Evolutionary conservation across 1,140 invertebrate species (phyloP).

Genomic region (Drosophila nigrodunni): DNA sequence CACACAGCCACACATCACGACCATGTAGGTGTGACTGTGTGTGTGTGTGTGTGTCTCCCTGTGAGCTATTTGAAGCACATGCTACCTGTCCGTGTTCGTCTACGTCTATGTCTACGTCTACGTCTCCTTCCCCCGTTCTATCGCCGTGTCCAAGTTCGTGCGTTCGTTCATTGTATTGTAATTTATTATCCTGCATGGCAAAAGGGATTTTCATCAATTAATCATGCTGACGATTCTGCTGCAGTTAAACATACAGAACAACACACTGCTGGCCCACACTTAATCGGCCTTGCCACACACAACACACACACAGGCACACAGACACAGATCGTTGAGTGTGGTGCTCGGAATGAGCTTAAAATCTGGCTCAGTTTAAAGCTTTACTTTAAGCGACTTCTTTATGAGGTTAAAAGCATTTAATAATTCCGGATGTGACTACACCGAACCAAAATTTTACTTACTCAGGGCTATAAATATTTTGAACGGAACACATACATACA

Average conservation of each 20-base stretch:
- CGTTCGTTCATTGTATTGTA: slow-evolving; percentile 60
- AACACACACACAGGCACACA: slow-evolving; percentile 1
- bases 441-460: too few species aligned
- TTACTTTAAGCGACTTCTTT: slow-evolving; percentile 5
- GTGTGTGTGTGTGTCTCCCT: slow-evolving; percentile 32
- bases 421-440: neutral
- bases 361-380: slow-evolving; percentile 18
- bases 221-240: slow-evolving; percentile 77
- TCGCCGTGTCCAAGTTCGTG: neutral
- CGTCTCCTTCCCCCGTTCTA: too few species aligned
- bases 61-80: slow-evolving; percentile 57
- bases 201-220: slow-evolving; percentile 83
- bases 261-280: slow-evolving; percentile 34
- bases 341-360: slow-evolving; percentile 9
- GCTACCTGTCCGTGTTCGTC: slow-evolving; percentile 25
- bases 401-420: neutral
- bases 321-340: slow-evolving; percentile 2
- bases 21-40: neutral
- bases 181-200: slow-evolving; percentile 83
- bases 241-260: slow-evolving; percentile 63
- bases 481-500: too few species aligned
- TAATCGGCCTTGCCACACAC: slow-evolving; percentile 30
- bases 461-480: too few species aligned
- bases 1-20: slow-evolving; percentile 19
- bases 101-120: too few species aligned